These are phyloP conservation scores for Pelodytes ibericus DNA, from an alignment of 2,797 vertebrate genomes.

Conservation along the genomic window DNA sequence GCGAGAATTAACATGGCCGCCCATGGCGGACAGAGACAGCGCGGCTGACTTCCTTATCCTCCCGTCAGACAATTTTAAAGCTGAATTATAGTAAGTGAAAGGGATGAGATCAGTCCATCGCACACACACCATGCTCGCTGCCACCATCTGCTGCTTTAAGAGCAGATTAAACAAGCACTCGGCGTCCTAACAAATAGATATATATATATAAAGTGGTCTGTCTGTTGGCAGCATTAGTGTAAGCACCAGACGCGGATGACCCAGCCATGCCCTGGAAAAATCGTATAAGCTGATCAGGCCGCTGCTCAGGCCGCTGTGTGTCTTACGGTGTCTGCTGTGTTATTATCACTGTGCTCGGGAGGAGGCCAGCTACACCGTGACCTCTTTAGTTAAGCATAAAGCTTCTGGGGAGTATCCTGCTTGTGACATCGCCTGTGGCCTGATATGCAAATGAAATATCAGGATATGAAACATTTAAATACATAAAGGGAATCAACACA, in stretches of 20 bases:
- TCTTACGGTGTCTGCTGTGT: no score
- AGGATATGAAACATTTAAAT: no score
- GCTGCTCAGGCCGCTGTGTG: conserved; percentile 58
- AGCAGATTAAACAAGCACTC: conserved; percentile 33
- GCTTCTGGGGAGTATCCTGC: no score
- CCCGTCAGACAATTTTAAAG: conserved; percentile 38
- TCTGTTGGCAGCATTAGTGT: conserved; percentile 64
- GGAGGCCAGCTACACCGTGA: background rate
- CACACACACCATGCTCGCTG: conserved; percentile 13
- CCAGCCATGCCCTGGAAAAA: conserved; percentile 64
- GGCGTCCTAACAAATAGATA: conserved; percentile 23
- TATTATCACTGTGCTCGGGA: no score
- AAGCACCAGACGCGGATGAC: conserved; percentile 56
- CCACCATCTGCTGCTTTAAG: conserved; percentile 22
- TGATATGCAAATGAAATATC: no score
- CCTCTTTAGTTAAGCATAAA: conserved; percentile 34
- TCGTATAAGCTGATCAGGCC: conserved; percentile 65
- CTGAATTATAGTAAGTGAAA: conserved; percentile 33
- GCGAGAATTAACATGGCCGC: no score
- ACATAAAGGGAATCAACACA: no score
- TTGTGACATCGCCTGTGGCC: no score
- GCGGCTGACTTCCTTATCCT: conserved; percentile 27
- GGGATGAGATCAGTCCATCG: conserved; percentile 11
- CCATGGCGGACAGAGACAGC: conserved; percentile 27
- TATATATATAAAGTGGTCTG: conserved; percentile 51